Conservation (phyloP, 2,113 vertebrate genomes). For the Tinamus guttatus region DNA sequence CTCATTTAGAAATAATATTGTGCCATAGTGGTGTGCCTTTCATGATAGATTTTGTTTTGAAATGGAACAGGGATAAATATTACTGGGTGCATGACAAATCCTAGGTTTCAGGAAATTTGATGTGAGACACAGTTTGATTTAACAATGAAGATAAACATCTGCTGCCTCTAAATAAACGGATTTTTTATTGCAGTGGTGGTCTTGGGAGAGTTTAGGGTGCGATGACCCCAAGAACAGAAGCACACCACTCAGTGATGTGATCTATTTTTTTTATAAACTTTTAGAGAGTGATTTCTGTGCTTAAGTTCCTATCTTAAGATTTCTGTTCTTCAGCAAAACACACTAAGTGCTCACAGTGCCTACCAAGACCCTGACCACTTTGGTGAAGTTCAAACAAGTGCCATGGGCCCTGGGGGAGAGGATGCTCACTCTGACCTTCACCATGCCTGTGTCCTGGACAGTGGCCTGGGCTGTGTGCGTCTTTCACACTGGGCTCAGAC, state of each 20-base stretch:
- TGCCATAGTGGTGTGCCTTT: slow-evolving; percentile 30
- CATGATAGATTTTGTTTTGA: slow-evolving; percentile 47
- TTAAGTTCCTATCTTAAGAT: background rate
- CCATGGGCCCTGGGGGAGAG: accelerated
- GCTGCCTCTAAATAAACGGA: background rate
- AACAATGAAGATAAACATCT: background rate
- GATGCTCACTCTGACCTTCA: accelerated
- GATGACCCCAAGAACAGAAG: background rate
- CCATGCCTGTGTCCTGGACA: background rate
- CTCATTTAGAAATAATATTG: slow-evolving; percentile 52
- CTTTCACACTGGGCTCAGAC: background rate
- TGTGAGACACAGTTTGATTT: background rate
- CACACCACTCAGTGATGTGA: background rate
- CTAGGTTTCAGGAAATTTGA: slow-evolving; percentile 37
- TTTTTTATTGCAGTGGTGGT: background rate
- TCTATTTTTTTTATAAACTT: background rate
- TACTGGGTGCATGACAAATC: background rate
- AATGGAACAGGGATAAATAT: slow-evolving; percentile 45
- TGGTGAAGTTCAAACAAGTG: background rate
- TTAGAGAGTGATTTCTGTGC: background rate
- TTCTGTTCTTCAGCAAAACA: background rate
- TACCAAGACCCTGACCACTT: background rate
- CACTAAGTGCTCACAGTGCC: background rate
- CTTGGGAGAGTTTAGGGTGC: background rate
- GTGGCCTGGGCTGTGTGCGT: accelerated